phyloP scores from a whole-genome alignment of 37 sponge, comb jelly and placozoan genomes.

The Halichondria panicea region DNA sequence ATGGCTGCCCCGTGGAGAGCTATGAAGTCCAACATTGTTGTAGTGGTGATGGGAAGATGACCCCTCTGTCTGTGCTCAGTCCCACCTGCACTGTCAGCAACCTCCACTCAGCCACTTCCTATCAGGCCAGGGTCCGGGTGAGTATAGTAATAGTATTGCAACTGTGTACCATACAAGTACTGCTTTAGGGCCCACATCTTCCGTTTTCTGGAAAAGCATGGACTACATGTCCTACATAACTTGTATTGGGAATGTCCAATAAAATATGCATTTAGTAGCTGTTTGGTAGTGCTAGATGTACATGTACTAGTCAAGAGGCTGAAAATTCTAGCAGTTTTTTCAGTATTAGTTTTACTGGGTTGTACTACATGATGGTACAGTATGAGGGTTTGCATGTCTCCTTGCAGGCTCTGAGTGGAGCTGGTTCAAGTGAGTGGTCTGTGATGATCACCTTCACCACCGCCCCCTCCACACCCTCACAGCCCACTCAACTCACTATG shows the following conservation, averaged over 20 bases:
- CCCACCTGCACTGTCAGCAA: constrained; percentile 5
- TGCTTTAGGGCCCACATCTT: no score
- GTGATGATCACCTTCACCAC: constrained; percentile 32
- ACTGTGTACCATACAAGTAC: not conserved
- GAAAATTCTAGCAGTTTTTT: no score
- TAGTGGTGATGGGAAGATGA: not conserved
- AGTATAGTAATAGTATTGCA: not conserved
- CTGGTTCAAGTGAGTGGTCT: constrained; percentile 54
- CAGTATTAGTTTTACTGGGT: not conserved
- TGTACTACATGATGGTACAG: not conserved
- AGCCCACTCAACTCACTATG: constrained; percentile 25
- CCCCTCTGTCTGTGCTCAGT: not conserved
- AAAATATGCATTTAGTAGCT: no score
- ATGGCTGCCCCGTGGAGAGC: constrained; percentile 33
- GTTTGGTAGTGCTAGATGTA: no score
- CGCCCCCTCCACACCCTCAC: constrained; percentile 50
- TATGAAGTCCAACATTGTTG: constrained; percentile 21
- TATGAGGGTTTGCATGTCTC: not conserved
- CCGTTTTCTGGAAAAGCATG: no score
- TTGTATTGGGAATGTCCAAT: not conserved
- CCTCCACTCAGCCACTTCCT: constrained; percentile 25
- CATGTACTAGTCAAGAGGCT: no score
- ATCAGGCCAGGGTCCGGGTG: constrained; percentile 48
- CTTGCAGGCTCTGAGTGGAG: constrained; percentile 54
- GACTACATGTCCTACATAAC: no score